Base-by-base conservation (phyloP, 1,140 invertebrate species). In the Apis laboriosa region DNA sequence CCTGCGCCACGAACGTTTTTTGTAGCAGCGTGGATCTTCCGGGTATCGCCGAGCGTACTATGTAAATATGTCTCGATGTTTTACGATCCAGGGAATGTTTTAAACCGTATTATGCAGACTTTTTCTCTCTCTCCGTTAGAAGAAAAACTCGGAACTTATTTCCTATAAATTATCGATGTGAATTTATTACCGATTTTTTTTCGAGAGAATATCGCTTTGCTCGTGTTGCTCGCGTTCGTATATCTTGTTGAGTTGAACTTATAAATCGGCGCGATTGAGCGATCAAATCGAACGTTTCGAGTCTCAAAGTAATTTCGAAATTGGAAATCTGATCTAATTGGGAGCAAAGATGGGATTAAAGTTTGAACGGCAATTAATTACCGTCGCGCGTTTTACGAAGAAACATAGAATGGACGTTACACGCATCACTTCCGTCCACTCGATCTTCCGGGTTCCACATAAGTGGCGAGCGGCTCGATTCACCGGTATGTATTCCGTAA, bases 371-470 rank as follows among this genome's bases (percentile, higher is more conserved):
- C 19, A 64, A 82, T 82, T 83, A 83, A 83, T 83, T 83, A 83
- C 56, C 34, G 81, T 72, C 81, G n/a, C 51, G 1, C 21, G 66
- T 74, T 83, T 71, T 71, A 78, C 64, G 75, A 78, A 75, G 61
- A 83, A 66, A 43, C 4, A 7, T 43, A 64, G 66, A 68, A 49
- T 64, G 60, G 66, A 70, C 58, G 63, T 80, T 84, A 55, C 61
- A 66, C 28, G 71, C 56, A 84, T 80, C 79, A 80, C 79, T 88
- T 88, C 87, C 87, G 82, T 56, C 77, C 70, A 24, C 84, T 84
- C 87, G 75, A 88, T 88, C 85, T 88, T 88, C 61, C 75, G 83
- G 78, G 80, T 88, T 84, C 83, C 80, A 66, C 68, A 74, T 84
- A 81, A 81, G 83, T 76, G 51, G 66, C 66, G 72, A 70, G 8